A percentile compares a stretch with the other conserved stretches of the same genome.
These are phyloP conservation scores for Pachyuromys duprasi DNA, from an alignment of 2,797 vertebrate species.

Conservation along the genomic window DNA sequence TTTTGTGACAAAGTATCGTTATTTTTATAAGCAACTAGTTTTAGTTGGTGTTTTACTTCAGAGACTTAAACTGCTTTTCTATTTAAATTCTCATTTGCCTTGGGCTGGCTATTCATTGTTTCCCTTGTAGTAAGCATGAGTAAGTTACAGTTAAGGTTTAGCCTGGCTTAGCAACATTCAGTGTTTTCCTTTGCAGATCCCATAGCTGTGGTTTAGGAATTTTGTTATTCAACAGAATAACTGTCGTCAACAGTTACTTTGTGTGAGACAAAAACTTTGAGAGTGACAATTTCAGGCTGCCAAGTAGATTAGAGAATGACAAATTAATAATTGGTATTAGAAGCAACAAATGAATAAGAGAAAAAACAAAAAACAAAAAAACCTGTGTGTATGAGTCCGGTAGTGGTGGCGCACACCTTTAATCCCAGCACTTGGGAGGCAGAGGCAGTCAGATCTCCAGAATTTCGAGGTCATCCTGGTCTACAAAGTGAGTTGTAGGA, in stretches of 20 bases:
- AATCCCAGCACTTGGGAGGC: neutral
- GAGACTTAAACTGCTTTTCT: slow-evolving; percentile 24
- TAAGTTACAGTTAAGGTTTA: slow-evolving; percentile 20
- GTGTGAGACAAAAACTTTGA: slow-evolving; percentile 22
- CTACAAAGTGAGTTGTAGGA: neutral
- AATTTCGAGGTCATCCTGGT: neutral
- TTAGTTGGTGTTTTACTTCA: slow-evolving; percentile 47
- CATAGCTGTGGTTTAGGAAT: slow-evolving; percentile 41
- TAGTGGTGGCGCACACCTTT: neutral
- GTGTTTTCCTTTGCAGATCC: neutral
- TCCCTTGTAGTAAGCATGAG: slow-evolving; percentile 47
- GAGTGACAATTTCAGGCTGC: neutral
- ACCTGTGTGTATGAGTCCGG: neutral
- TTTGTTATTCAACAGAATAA: slow-evolving; percentile 7
- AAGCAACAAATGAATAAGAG: neutral
- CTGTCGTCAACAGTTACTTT: neutral
- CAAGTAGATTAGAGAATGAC: slow-evolving; percentile 41
- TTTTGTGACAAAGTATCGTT: slow-evolving; percentile 19
- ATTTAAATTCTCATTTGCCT: slow-evolving; percentile 50
- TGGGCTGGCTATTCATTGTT: slow-evolving; percentile 48
- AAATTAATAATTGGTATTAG: neutral
- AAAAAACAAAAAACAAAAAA: neutral
- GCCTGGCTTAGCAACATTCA: slow-evolving; percentile 25
- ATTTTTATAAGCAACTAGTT: slow-evolving; percentile 54
- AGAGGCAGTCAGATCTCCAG: neutral